Evolutionary conservation across 2,113 vertebrate genomes (phyloP).

Genomic region (Grammomys surdaster): DNA sequence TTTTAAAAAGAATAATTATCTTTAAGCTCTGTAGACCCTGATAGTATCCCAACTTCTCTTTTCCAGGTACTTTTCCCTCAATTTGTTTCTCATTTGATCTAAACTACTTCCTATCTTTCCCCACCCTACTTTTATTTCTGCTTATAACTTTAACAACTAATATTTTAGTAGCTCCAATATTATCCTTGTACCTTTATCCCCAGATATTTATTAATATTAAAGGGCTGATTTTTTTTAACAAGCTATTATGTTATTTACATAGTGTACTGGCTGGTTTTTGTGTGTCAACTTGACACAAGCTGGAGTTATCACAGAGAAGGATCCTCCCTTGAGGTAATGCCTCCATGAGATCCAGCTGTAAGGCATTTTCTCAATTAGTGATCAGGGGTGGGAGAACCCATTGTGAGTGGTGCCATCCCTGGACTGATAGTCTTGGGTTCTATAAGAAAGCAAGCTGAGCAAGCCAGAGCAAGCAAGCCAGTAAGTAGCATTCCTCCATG

Average conservation of each 20-base stretch:
- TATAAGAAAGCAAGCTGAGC: too few relatives aligned
- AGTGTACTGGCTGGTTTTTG: background rate
- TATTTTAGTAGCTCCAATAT: background rate
- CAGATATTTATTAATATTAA: background rate
- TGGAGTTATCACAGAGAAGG: too few relatives aligned
- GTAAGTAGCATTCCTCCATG: too few relatives aligned
- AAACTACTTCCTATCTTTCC: background rate
- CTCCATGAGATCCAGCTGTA: too few relatives aligned
- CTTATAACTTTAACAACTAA: background rate
- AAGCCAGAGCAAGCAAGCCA: too few relatives aligned
- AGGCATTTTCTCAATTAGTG: too few relatives aligned
- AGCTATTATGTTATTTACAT: background rate
- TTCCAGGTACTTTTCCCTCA: background rate
- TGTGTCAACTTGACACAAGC: too few relatives aligned
- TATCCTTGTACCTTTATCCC: background rate
- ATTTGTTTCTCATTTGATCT: background rate
- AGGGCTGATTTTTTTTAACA: background rate
- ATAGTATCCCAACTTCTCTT: background rate
- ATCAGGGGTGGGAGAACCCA: too few relatives aligned
- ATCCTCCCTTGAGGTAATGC: too few relatives aligned
- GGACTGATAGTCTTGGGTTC: too few relatives aligned
- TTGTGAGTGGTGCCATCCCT: too few relatives aligned
- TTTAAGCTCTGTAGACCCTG: background rate
- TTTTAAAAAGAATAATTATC: background rate
- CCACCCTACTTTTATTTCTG: background rate